Evolutionary conservation across 2,113 vertebrate genomes (phyloP).

Genomic region (Ceyx margarethae): DNA sequence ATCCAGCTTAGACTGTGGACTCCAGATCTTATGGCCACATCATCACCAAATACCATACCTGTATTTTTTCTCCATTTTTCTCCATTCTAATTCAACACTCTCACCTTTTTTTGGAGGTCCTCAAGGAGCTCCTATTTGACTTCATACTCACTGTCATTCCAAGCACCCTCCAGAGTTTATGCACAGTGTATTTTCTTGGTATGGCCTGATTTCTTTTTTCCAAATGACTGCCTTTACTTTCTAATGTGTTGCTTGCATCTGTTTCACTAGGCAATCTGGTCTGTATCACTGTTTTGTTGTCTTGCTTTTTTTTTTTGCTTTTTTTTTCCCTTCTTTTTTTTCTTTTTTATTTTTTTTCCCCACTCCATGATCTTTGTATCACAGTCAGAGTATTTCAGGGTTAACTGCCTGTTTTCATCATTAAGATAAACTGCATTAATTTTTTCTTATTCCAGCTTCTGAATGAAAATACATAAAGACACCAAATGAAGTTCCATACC

Average conservation of each 20-base stretch:
- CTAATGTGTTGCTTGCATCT: conserved; percentile 27
- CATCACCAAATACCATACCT: background rate
- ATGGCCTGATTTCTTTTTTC: background rate
- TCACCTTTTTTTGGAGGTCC: background rate
- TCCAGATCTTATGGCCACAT: background rate
- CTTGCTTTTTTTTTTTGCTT: background rate
- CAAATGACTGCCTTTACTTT: background rate
- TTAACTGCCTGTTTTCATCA: background rate
- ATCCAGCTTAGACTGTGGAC: background rate
- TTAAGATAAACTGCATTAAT: background rate
- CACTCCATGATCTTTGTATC: background rate
- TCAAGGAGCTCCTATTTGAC: background rate
- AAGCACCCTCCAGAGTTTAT: background rate
- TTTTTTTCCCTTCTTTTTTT: background rate
- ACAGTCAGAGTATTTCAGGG: background rate
- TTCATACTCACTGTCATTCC: background rate
- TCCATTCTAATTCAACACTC: background rate
- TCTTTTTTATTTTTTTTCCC: background rate
- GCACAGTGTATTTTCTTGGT: background rate
- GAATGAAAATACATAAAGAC: background rate
- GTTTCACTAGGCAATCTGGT: conserved; percentile 39
- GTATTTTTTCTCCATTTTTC: background rate
- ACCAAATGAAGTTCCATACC: background rate
- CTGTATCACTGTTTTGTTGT: conserved; percentile 35
- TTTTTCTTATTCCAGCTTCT: background rate